Base-by-base conservation (phyloP, 2,113 vertebrate genomes). In the Tragelaphus strepsiceros region DNA sequence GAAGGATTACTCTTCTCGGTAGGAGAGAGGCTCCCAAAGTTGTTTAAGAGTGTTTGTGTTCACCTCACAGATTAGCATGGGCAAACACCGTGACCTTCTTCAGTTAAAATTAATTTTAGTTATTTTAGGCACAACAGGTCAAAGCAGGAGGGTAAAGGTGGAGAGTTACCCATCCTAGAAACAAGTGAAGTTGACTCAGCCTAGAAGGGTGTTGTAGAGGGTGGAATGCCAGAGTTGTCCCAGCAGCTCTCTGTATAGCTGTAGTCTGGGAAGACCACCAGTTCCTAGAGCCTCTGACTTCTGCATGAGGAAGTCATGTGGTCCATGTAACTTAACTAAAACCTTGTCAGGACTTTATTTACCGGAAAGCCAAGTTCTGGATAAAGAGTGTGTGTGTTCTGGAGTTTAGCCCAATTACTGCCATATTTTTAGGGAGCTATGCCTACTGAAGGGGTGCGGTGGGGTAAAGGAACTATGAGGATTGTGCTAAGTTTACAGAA, bases 231-330 rank as follows among this genome's bases (percentile, higher is more conserved):
- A 22, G 86, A 59, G 8, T 39, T 6, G 24, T 77, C 21, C 30
- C 13, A 4, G 28, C 43, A 61, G 51, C n/a, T n/a, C 74, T n/a
- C 8, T 2, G 1, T 6, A 14, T 4, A 0, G 2, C 5, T 21
- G 22, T 28, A 6, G 28, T 91, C 89, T 26, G 32, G 46, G 90
- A 35, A 39, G 22, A 88, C 15, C 0, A 0, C 46, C 9, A 11
- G 39, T 54, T 49, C 77, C 85, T 7, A 51, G 2, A 19, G n/a
- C 13, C 49, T 26, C 61, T 62, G 53, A 39, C 81, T 84, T 10
- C 53, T 93, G 3, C 56, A 9, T 35, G 24, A 46, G 3, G 58
- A 59, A 74, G 58, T 22, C 46, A 39, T 7, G 30, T 32, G 61
- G 30, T 16, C 61, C 61, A 32, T 15, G 16, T 43, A 3, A 24